These are phyloP conservation scores for Athene noctua DNA, from an alignment of 2,113 vertebrate species.

Conservation along the genomic window DNA sequence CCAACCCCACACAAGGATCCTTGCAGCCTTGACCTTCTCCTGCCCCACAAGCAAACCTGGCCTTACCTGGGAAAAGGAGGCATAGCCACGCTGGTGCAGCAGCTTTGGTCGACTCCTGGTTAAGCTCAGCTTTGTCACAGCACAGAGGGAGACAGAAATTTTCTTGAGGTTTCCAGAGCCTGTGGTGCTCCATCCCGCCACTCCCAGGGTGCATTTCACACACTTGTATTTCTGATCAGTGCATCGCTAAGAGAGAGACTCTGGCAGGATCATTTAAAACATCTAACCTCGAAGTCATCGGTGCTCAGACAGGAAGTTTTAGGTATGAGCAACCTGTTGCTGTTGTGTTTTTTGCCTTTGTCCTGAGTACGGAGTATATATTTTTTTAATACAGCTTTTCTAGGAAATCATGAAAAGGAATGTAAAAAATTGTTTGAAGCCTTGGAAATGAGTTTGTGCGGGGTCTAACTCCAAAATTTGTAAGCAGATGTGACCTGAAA, in stretches of 20 bases:
- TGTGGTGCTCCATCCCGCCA: not conserved
- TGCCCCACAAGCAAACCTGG: not conserved
- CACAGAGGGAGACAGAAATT: not conserved
- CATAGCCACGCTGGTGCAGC: accelerated
- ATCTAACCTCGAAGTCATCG: not conserved
- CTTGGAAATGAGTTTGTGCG: not conserved
- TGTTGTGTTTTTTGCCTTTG: not conserved
- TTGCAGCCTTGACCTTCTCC: not conserved
- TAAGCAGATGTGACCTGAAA: not conserved
- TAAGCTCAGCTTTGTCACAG: not conserved
- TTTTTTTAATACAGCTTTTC: not conserved
- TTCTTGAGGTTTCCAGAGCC: not conserved
- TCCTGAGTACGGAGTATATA: no score
- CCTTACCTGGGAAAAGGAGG: not conserved
- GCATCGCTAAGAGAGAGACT: not conserved
- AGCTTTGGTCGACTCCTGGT: not conserved
- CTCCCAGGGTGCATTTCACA: not conserved
- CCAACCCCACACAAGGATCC: not conserved
- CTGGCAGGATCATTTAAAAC: not conserved
- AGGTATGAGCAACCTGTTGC: not conserved
- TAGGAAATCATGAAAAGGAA: not conserved
- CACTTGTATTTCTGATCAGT: not conserved
- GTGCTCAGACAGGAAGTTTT: not conserved
- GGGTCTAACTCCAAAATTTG: not conserved
- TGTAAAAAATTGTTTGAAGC: not conserved